phyloP scores from a whole-genome alignment of 2,113 vertebrate species.

The Motacilla tschutschensis region DNA sequence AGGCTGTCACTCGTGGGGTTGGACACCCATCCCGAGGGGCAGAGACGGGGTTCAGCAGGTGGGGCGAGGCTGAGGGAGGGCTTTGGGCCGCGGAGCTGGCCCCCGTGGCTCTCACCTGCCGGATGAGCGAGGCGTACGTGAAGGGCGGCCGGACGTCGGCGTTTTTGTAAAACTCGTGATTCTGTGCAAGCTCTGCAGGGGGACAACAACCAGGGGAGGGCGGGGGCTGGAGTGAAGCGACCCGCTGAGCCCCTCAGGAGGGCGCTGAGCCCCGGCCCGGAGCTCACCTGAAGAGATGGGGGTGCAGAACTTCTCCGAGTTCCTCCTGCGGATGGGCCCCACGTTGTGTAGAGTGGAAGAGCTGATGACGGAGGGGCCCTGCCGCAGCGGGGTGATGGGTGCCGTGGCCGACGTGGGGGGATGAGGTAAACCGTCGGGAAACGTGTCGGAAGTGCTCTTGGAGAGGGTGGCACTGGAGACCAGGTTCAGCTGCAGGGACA shows the following conservation, averaged over 20 bases:
- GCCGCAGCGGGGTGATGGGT: slow-evolving; percentile 92
- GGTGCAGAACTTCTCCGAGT: slow-evolving; percentile 97
- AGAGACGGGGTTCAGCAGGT: accelerated
- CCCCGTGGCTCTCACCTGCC: slow-evolving; percentile 81
- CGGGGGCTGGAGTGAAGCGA: not conserved
- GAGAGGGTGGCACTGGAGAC: slow-evolving; percentile 87
- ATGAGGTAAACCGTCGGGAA: slow-evolving; percentile 93
- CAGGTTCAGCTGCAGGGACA: slow-evolving; percentile 82
- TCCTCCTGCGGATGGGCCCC: slow-evolving; percentile 90
- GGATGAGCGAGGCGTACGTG: slow-evolving; percentile 97
- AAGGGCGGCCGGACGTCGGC: slow-evolving; percentile 97
- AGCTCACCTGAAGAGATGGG: slow-evolving; percentile 94
- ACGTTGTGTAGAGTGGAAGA: slow-evolving; percentile 91
- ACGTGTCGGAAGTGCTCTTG: slow-evolving; percentile 92
- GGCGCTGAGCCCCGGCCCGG: accelerated
- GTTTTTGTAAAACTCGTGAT: slow-evolving; percentile 99
- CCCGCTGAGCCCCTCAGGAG: accelerated
- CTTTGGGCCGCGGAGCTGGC: not conserved
- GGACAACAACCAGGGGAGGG: accelerated
- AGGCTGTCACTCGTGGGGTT: not conserved
- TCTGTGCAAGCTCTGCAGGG: slow-evolving; percentile 94
- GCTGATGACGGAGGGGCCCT: slow-evolving; percentile 94
- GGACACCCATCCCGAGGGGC: accelerated
- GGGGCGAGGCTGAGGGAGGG: accelerated
- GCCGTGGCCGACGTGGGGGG: slow-evolving; percentile 94